phyloP scores from a whole-genome alignment of 2,888 invertebrate species.

The Crepidodera aurea region DNA sequence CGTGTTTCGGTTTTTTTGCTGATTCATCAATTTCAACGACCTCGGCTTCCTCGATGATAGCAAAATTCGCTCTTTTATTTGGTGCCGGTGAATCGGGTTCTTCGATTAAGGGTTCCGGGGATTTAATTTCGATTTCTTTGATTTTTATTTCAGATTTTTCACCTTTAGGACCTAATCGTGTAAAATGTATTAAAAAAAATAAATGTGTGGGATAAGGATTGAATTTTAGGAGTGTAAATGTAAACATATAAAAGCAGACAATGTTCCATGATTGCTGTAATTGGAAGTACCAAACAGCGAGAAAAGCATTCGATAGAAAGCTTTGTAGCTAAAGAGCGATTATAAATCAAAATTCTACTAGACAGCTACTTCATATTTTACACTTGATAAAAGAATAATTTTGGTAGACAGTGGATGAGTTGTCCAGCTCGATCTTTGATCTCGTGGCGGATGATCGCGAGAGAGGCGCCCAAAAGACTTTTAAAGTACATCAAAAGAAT shows the following conservation, averaged over 20 bases:
- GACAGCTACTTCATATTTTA: no score
- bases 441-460: no score
- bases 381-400: no score
- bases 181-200: slow-evolving; percentile 26
- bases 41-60: slow-evolving; percentile 47
- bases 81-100: slow-evolving; percentile 48
- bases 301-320: slow-evolving; percentile 11
- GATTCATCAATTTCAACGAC: slow-evolving; percentile 41
- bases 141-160: slow-evolving; percentile 50
- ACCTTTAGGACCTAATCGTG: slow-evolving; percentile 44
- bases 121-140: slow-evolving; percentile 39
- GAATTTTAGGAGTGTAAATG: neutral
- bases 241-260: slow-evolving; percentile 15
- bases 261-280: slow-evolving; percentile 26
- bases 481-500: no score
- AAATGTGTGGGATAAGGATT: neutral
- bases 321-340: neutral
- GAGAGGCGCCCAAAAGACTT: no score
- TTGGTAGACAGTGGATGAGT: no score
- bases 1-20: slow-evolving; percentile 33
- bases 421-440: no score
- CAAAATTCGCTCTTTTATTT: slow-evolving; percentile 37
- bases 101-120: slow-evolving; percentile 51
- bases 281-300: slow-evolving; percentile 9
- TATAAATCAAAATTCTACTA: no score